Evolutionary conservation across 2,113 vertebrate genomes (phyloP).

Genomic region (Sinocyclocheilus anshuiensis): DNA sequence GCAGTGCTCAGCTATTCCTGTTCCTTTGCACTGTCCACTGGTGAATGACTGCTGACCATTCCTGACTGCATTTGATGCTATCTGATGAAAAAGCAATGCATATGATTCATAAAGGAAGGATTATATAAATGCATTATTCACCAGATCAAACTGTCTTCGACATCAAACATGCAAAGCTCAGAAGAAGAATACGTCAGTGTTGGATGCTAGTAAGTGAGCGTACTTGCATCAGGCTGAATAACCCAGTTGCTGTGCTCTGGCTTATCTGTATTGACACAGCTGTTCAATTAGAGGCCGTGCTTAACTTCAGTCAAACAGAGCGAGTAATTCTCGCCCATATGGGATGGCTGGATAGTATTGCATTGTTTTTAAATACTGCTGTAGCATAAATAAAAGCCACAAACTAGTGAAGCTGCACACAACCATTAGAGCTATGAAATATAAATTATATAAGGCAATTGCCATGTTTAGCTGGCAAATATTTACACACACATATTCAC

Average conservation of each 20-base stretch:
- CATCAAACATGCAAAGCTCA: background rate
- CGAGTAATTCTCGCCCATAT: background rate
- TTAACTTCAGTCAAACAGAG: conserved; percentile 8
- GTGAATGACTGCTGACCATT: background rate
- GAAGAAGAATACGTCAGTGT: background rate
- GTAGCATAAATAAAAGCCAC: background rate
- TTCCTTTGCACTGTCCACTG: background rate
- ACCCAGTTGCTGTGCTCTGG: background rate
- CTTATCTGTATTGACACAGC: conserved; percentile 57
- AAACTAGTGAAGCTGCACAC: conserved; percentile 2
- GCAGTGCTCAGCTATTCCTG: background rate
- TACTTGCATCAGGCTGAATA: background rate
- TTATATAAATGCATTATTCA: background rate
- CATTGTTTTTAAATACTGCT: conserved; percentile 15
- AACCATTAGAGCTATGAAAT: background rate
- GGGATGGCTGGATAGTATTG: conserved; percentile 5
- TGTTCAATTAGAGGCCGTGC: conserved; percentile 27
- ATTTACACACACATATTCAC: background rate
- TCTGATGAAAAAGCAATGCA: background rate
- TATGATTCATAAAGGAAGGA: background rate
- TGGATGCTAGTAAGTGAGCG: background rate
- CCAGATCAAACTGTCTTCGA: background rate
- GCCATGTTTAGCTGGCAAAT: background rate
- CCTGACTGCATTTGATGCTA: background rate
- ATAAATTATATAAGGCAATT: background rate